These are phyloP conservation scores for Rhizoglyphus robini DNA, from an alignment of 1,140 invertebrate species.

Conservation along the genomic window DNA sequence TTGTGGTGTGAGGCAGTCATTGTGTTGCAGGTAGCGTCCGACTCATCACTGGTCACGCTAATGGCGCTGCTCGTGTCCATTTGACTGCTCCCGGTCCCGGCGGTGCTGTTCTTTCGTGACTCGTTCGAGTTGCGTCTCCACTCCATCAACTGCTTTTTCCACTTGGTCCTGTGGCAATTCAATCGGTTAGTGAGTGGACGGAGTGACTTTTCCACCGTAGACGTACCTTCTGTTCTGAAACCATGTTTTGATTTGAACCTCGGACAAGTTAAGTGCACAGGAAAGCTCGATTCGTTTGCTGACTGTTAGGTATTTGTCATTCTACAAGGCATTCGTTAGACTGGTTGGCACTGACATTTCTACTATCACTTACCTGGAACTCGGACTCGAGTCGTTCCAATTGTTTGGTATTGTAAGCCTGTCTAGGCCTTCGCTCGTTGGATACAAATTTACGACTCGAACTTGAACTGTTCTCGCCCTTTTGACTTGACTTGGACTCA, in stretches of 20 bases:
- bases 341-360: neutral
- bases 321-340: constrained; percentile 35
- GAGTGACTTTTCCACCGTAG: too few species aligned
- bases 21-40: neutral
- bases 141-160: constrained; percentile 87
- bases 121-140: constrained; percentile 30
- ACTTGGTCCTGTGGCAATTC: constrained; percentile 55
- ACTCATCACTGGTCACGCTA: constrained; percentile 11
- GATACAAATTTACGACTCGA: constrained; percentile 3
- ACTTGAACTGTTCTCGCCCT: neutral
- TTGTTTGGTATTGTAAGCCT: constrained; percentile 87
- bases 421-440: constrained; percentile 75
- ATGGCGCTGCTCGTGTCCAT: constrained; percentile 11
- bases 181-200: too few species aligned
- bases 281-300: constrained; percentile 85
- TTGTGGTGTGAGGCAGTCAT: neutral
- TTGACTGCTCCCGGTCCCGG: neutral
- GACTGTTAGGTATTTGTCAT: constrained; percentile 87
- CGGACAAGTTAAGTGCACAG: constrained; percentile 68
- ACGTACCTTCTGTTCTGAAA: constrained; percentile 65
- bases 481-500: neutral
- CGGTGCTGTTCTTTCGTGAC: neutral
- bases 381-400: constrained; percentile 74
- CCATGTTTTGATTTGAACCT: constrained; percentile 96
- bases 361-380: constrained; percentile 53